Base-by-base conservation (phyloP, 2,797 vertebrate genomes). In the Fistularia tabacaria region DNA sequence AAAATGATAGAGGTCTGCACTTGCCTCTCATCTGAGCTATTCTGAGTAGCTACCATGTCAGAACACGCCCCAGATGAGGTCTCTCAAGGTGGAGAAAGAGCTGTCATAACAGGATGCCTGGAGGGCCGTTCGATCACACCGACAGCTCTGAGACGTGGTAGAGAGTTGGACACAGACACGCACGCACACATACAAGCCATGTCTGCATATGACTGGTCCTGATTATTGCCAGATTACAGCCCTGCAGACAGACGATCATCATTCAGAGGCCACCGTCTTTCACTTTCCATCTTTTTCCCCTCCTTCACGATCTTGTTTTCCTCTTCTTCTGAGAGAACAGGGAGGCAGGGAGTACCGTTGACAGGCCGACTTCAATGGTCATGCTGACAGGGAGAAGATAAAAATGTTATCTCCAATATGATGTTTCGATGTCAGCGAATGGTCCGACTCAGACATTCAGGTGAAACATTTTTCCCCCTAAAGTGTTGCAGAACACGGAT, bases 361-460 rank as follows among this genome's bases (percentile, higher is more conserved):
- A 88, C 87, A 86, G 25, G 81, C 81, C 80, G 62, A 57, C 82
- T 88, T 83, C 89, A 88, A 91, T 90, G 89, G 90, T 90, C 87
- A 91, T 86, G 74, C 84, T 85, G 81, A 84, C 79, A 80, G 79
- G 66, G 71, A 83, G 77, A 82, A 79, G 79, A 87, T 82, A 75
- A 80, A 85, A 87, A 86, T 85, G 82, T 87, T 88, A 85, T 90
- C 85, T 86, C 61, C 71, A 62, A 71, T 73, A 58, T 82, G 67
- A 60, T 62, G 68, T 69, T 76, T 71, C 71, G 64, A 66, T 79
- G 76, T 80, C 73, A 80, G 72, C 71, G 77, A 57, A 63, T 78
- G 77, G 73, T 70, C 75, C 59, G 66, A 78, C 65, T 76, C 63
- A 80, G 57, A 53, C 77, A 58, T 51, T 47, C 25, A 25, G 25